Evolutionary conservation across 2,888 invertebrate genomes (phyloP).

Genomic region (Mimumesa dahlbomi): DNA sequence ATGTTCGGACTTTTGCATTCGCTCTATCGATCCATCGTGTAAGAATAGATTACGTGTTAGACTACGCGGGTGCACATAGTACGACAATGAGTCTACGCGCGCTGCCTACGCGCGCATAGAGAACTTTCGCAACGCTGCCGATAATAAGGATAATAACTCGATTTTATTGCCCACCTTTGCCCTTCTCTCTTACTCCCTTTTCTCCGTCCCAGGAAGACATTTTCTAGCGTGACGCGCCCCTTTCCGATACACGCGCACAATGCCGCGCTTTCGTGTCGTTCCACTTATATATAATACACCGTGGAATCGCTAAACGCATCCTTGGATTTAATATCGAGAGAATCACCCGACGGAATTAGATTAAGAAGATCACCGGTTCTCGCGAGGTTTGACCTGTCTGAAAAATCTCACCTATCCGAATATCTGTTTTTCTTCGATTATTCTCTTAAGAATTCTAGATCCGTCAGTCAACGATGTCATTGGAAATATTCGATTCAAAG

Average conservation of each 20-base stretch:
- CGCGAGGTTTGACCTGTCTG: too few species aligned
- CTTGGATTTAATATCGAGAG: slow-evolving; percentile 35
- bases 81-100: slow-evolving; percentile 61
- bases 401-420: too few species aligned
- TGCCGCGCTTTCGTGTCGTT: slow-evolving; percentile 52
- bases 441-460: too few species aligned
- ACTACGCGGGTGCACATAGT: slow-evolving; percentile 63
- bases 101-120: slow-evolving; percentile 56
- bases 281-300: slow-evolving; percentile 53
- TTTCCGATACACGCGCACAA: slow-evolving; percentile 37
- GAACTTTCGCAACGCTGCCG: slow-evolving; percentile 60
- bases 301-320: slow-evolving; percentile 58
- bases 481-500: too few species aligned
- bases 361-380: too few species aligned
- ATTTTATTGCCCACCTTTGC: slow-evolving; percentile 66
- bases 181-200: slow-evolving; percentile 60
- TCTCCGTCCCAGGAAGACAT: slow-evolving; percentile 54
- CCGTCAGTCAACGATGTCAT: too few species aligned
- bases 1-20: too few species aligned
- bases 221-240: slow-evolving; percentile 56
- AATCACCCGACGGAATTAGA: not conserved
- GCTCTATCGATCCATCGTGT: slow-evolving; percentile 3
- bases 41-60: slow-evolving; percentile 34
- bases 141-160: slow-evolving; percentile 68
- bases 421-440: too few species aligned